Conservation (phyloP, 2,888 invertebrate species). For the Ormyrus labotus region DNA sequence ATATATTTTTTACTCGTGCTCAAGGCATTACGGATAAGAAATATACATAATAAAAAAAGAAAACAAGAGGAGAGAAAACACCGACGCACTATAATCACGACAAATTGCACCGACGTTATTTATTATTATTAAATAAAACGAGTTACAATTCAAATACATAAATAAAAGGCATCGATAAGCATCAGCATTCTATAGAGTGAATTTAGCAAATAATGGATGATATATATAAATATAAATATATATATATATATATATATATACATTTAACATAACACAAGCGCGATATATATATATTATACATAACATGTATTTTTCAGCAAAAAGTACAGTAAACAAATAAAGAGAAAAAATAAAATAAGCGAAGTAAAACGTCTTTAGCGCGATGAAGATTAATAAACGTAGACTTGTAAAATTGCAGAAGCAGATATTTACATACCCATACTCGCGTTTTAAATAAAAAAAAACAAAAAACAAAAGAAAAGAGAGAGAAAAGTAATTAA, state of each 20-base stretch:
- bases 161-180: slow-evolving; percentile 27
- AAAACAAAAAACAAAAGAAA: slow-evolving; percentile 6
- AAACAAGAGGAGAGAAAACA: slow-evolving; percentile 18
- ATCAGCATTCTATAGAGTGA: slow-evolving; percentile 35
- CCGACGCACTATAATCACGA: slow-evolving; percentile 41
- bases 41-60: slow-evolving; percentile 1
- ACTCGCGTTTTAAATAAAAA: slow-evolving; percentile 44
- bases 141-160: slow-evolving; percentile 19
- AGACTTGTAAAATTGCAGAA: slow-evolving; percentile 47
- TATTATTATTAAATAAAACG: slow-evolving; percentile 12
- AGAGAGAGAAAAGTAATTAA: neutral
- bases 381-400: slow-evolving; percentile 23
- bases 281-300: slow-evolving; percentile 37
- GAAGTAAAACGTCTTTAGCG: slow-evolving; percentile 18
- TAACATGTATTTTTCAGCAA: slow-evolving; percentile 47
- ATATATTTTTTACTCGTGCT: slow-evolving; percentile 44
- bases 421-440: slow-evolving; percentile 44
- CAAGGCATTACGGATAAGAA: slow-evolving; percentile 34
- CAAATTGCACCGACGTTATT: slow-evolving; percentile 39
- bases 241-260: slow-evolving; percentile 19
- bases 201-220: slow-evolving; percentile 35
- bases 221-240: too few species aligned
- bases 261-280: slow-evolving; percentile 31
- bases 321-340: neutral
- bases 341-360: slow-evolving; percentile 15